Evolutionary conservation across 2,888 invertebrate genomes (phyloP).

Genomic region (Drosophila pullipes): DNA sequence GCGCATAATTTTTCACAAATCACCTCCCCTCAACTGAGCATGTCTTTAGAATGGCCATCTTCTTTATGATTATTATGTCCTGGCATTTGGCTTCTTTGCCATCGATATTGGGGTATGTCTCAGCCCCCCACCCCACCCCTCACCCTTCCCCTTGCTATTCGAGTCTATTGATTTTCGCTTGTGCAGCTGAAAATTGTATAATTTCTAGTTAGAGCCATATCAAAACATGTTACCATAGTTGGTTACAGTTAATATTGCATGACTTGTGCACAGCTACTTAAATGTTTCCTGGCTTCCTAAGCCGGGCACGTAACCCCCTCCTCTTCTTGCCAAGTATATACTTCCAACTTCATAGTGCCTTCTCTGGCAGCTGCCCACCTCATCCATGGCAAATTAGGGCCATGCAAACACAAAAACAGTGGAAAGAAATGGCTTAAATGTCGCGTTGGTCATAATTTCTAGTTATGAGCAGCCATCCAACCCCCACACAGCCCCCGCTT

Average conservation of each 20-base stretch:
- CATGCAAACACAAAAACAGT: conserved; percentile 61
- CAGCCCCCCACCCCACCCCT: too few relatives aligned
- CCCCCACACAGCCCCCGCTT: not conserved
- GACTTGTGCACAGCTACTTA: conserved; percentile 50
- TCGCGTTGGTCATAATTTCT: conserved; percentile 81
- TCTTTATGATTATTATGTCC: conserved; percentile 38
- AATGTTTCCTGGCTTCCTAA: conserved; percentile 30
- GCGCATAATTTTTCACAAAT: conserved; percentile 49
- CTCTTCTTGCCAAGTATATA: not conserved
- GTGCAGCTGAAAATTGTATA: conserved; percentile 35
- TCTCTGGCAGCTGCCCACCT: conserved; percentile 1
- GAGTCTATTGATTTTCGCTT: conserved; percentile 26
- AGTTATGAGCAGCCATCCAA: conserved; percentile 56
- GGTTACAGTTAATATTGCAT: conserved; percentile 70
- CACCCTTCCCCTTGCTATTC: not conserved
- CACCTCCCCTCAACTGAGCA: not conserved
- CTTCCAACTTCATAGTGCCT: not conserved
- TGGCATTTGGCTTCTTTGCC: conserved; percentile 50
- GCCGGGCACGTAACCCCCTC: conserved; percentile 15
- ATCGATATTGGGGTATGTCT: conserved; percentile 51
- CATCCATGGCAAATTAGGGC: conserved; percentile 61
- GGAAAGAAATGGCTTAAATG: conserved; percentile 80
- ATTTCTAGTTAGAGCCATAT: conserved; percentile 52
- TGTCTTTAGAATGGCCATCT: conserved; percentile 49
- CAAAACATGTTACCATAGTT: conserved; percentile 22